A percentile compares a stretch with the other conserved stretches of the same genome.
phyloP scores from a whole-genome alignment of 2,888 invertebrate genomes.

The Choristoneura rosaceana region DNA sequence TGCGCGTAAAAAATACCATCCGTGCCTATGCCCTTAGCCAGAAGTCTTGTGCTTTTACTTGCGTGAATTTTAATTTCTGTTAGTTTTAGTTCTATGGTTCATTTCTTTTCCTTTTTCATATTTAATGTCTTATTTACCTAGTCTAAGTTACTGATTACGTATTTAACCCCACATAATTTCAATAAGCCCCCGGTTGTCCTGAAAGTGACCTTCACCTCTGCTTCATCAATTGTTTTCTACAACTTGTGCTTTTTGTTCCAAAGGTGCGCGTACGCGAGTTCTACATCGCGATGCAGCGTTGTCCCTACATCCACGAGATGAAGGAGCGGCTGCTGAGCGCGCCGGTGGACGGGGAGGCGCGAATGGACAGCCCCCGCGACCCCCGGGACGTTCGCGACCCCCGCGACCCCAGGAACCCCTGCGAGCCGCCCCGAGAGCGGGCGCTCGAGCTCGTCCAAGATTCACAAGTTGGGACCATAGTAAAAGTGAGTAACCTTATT shows the following conservation, averaged over 20 bases:
- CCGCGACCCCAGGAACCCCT: conserved; percentile 52
- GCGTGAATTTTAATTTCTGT: too few relatives aligned
- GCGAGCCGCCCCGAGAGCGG: conserved; percentile 61
- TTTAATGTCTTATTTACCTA: not conserved
- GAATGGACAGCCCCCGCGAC: conserved; percentile 66
- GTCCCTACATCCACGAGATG: conserved; percentile 97
- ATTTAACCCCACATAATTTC: not conserved
- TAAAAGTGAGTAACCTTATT: conserved; percentile 85
- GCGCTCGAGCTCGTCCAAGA: conserved; percentile 72
- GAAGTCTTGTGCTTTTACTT: too few relatives aligned
- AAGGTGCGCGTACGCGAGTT: conserved; percentile 84
- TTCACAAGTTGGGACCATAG: conserved; percentile 94
- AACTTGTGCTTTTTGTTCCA: not conserved
- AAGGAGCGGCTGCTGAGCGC: conserved; percentile 94
- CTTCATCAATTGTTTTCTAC: not conserved
- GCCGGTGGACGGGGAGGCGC: conserved; percentile 87
- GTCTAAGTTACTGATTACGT: not conserved
- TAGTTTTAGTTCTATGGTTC: too few relatives aligned
- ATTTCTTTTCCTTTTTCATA: not conserved
- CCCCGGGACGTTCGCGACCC: conserved; percentile 62
- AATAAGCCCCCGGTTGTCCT: not conserved
- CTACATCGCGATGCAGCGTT: conserved; percentile 91
- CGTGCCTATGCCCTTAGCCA: too few relatives aligned
- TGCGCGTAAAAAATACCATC: too few relatives aligned
- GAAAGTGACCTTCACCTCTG: not conserved